A percentile compares a stretch with the other conserved stretches of the same genome.
Conservation (phyloP, 2,797 vertebrate species). For the Lepidocolaptes lacrymiger region DNA sequence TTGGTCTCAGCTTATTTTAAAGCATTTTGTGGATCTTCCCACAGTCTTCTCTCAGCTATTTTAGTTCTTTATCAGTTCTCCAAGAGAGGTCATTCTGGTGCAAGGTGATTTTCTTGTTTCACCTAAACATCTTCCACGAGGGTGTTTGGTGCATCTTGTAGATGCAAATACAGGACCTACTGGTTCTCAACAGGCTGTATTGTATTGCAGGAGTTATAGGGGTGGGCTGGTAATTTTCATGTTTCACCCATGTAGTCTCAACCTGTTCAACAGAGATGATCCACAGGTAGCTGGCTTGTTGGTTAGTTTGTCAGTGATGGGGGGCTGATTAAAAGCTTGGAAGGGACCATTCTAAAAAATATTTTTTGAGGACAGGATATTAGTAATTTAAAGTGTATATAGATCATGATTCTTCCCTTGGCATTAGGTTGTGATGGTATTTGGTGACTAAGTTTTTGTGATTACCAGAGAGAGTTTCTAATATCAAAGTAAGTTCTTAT, state of each 20-base stretch:
- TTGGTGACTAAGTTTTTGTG: neutral
- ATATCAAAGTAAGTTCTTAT: neutral
- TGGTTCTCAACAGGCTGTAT: neutral
- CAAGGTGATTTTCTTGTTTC: neutral
- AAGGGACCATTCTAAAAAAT: neutral
- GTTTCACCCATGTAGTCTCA: neutral
- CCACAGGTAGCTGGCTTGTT: neutral
- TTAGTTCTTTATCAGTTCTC: neutral
- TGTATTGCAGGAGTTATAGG: neutral
- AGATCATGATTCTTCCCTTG: neutral
- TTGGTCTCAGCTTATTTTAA: neutral
- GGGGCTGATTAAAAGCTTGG: neutral
- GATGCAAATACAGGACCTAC: neutral
- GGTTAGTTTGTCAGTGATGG: neutral
- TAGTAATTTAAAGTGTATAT: neutral
- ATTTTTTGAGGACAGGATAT: neutral
- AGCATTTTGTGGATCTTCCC: neutral
- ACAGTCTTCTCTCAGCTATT: neutral
- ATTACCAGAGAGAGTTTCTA: neutral
- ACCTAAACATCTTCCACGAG: fast-evolving
- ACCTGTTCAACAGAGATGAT: neutral
- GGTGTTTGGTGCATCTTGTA: neutral
- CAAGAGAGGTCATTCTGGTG: neutral
- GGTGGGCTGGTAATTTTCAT: neutral
- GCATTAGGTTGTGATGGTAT: neutral